Base-by-base conservation (phyloP, 1,140 invertebrate genomes). In the Pseudomyrmex cubaensis region DNA sequence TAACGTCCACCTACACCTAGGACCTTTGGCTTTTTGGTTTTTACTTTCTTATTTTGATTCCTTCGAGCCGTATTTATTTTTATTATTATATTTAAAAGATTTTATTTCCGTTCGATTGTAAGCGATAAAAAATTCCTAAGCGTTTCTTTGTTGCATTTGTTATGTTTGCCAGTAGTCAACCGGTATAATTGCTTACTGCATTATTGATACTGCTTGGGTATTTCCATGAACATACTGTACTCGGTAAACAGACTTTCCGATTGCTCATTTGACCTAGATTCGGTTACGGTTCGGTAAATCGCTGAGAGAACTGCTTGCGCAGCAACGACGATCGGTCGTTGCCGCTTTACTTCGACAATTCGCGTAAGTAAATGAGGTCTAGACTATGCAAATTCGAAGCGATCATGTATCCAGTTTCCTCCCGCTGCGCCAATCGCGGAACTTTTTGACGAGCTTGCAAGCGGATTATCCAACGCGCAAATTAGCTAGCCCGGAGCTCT, bases 321-420 rank as follows among this genome's bases (percentile, higher is more conserved):
- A 48, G 54, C 64, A 59, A 20, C 64, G 66, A 80, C 66, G 52
- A 50, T 44, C 76, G 76, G 72, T 80, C 44, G 66, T 80, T 17
- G 54, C 44, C 20, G 66, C 66, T 80, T 70, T 80, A 80, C 54
- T 72, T 80, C 66, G 44, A 80, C 66, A 80, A 80, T 72, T 72
- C 64, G 76, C 54, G 52, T 80, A 61, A 80, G 76, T 66, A 72
- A 80, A 80, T 72, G 76, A 80, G 66, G 44, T 80, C 54, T 50
- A 80, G 44, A 72, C 76, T 80, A 80, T 80, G 64, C 76, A 77
- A 77, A 83, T 76, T 77, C 63, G 10, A 52, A 61, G 56, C 22
- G 75, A 64, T 74, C 69, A 73, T 73, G 85, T 80, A 61, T 75
- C 66, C 74, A 69, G 17, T 77, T 84, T 86, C 69, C 84, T 85